Evolutionary conservation across 2,888 invertebrate species (phyloP), one percentile per base, ranked within the genome.

Genomic region (Cerastis rubricosa): DNA sequence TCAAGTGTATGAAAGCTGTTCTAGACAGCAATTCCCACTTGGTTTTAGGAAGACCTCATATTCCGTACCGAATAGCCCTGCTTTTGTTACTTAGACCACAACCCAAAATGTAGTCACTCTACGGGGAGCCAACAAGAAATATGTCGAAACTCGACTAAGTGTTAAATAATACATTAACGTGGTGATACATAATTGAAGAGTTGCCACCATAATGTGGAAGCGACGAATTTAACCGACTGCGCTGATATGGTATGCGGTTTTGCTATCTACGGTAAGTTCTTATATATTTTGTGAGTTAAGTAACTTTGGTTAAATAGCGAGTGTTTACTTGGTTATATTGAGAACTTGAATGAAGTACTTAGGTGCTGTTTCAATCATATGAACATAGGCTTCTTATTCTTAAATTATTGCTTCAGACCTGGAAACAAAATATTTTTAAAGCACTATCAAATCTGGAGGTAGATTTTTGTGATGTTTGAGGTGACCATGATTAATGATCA

Each of bases 91-190:
- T 91, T 92, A 61, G 12, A 80, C 89, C 92, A 87, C 67, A 47
- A 71, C 17, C 79, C 76, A 87, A 89, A 89, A 79, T 89, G 89
- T 90, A 89, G 86, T 82, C 86, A 88, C 94, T 88, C 94, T 83
- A 90, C 94, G 91, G 94, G 95, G 94, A 91, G 94, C 90, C 94
- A 82, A 90, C 90, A 92, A 92, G 93, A 93, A 93, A 94, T 93
- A 93, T 94, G 93, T 94, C 93, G 94, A 94, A 94, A 94, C 92
- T 90, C 91, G 91, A 91, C 92, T 91, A 92, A 90, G 95, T 95
- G 95, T 95, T 95, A 95, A 94, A 95, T 95, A 95, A 95, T 95
- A 95, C 95, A 96, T 96, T 92, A 94, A 93, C 89, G 90, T 89
- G 90, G 93, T 91, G 93, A 95, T 95, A 93, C 94, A 95, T 95